Evolutionary conservation across 2,888 invertebrate genomes (phyloP).

Genomic region (Pachymerium ferrugineum): DNA sequence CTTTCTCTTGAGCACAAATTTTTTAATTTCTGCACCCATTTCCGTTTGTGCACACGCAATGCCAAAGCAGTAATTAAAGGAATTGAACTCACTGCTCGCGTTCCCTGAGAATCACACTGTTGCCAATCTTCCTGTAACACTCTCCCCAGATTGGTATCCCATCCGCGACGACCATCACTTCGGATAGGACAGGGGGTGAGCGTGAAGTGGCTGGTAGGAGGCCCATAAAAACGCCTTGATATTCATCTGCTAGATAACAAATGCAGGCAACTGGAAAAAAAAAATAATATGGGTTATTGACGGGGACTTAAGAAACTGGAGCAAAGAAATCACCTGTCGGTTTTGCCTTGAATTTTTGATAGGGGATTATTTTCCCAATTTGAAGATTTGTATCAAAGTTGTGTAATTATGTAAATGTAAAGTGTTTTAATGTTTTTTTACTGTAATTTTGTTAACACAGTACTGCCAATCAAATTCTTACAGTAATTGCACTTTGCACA

Average conservation of each 20-base stretch:
- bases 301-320: too few species aligned
- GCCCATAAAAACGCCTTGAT: slow-evolving; percentile 61
- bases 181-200: slow-evolving; percentile 55
- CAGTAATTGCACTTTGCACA: too few species aligned
- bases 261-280: slow-evolving; percentile 44
- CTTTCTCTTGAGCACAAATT: background rate
- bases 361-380: too few species aligned
- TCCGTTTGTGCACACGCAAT: background rate
- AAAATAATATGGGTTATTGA: too few species aligned
- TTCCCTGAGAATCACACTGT: slow-evolving; percentile 59
- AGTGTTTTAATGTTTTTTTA: too few species aligned
- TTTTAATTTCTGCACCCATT: background rate
- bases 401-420: too few species aligned
- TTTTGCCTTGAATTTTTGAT: too few species aligned
- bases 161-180: slow-evolving; percentile 58
- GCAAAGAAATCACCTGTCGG: too few species aligned
- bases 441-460: too few species aligned
- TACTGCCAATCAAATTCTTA: too few species aligned
- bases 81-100: slow-evolving; percentile 46
- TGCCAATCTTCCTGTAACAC: slow-evolving; percentile 57
- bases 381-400: too few species aligned
- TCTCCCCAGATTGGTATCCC: slow-evolving; percentile 62
- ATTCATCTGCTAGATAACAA: slow-evolving; percentile 61
- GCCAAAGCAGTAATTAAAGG: background rate
- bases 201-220: slow-evolving; percentile 51